Percentiles rank a stretch among this genome's conserved stretches.
Conservation (phyloP, 2,888 invertebrate species). For the Pammene aurita region DNA sequence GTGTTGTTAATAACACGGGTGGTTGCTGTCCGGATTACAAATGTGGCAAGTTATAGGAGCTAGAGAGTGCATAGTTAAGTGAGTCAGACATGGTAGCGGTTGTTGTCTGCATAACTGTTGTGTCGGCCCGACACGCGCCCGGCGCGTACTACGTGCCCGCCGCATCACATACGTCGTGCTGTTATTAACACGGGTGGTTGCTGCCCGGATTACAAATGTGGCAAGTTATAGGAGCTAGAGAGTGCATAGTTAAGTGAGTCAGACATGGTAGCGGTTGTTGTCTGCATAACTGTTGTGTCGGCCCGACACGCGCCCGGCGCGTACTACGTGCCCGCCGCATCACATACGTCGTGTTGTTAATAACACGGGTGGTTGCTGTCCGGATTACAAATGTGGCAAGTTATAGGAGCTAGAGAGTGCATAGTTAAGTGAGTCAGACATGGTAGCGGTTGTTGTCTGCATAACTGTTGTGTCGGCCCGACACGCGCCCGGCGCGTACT, state of each 20-base stretch:
- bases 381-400: conserved; percentile 85
- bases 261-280: neutral
- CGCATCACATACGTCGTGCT: conserved; percentile 82
- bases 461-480: conserved; percentile 84
- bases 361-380: conserved; percentile 65
- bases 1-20: conserved; percentile 56
- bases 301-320: conserved; percentile 84
- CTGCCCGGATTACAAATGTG: conserved; percentile 87
- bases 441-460: conserved; percentile 36
- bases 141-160: conserved; percentile 81
- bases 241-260: too few species aligned
- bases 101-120: conserved; percentile 64
- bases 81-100: neutral
- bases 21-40: conserved; percentile 86
- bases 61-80: neutral
- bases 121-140: conserved; percentile 87
- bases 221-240: conserved; percentile 66
- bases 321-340: conserved; percentile 84
- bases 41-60: conserved; percentile 81
- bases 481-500: conserved; percentile 85
- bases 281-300: conserved; percentile 83
- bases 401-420: conserved; percentile 21
- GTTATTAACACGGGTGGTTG: conserved; percentile 77
- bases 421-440: neutral
- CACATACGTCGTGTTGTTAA: conserved; percentile 77